Evolutionary conservation across 2,113 vertebrate species (phyloP), one percentile per base, ranked within the genome.

Genomic region (Erpornis zantholeuca): DNA sequence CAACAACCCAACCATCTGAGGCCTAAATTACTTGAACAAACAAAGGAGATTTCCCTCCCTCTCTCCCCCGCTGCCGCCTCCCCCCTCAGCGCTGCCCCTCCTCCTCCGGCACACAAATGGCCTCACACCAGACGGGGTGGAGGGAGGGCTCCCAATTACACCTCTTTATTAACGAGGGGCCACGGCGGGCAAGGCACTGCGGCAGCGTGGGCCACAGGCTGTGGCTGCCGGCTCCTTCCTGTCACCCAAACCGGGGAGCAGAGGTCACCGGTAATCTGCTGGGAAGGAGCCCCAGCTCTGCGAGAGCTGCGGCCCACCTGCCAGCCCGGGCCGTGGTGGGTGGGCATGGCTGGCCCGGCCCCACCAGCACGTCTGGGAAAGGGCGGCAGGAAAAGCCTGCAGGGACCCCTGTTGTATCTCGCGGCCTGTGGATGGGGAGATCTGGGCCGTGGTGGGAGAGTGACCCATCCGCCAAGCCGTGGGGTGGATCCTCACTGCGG

Each of bases 11-110:
- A 44, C 42, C 42, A 83, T 73, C 80, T 88, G 42, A 95, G 24
- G 52, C 27, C 80, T 66, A 92, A 90, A 90, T 92, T 88, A 86
- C 71, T 86, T 81, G 86, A 94, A 60, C 88, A 92, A 94, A 94
- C 85, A 93, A 94, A 95, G 81, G 47, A 73, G 35, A 35, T 82
- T 61, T 93, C 59, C 71, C 38, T 75, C 47, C 35, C 56, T 49
- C 88, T 56, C 40, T 54, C 82, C 29, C 68, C 59, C 3, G 23
- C 76, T 35, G 71, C 66, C 85, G 4, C 9, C 60, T 88, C 59
- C 27, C 81, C 66, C 33, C n/a, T 78, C 50, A 36, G 18, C 11
- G 70, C 70, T 84, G 45, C 84, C 77, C 53, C 82, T 94, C 79
- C 89, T 85, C 80, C 82, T 61, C 49, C 35, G 5, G 10, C 47